Evolutionary conservation across 2,113 vertebrate genomes (phyloP).

Genomic region (Crotalus viridis): DNA sequence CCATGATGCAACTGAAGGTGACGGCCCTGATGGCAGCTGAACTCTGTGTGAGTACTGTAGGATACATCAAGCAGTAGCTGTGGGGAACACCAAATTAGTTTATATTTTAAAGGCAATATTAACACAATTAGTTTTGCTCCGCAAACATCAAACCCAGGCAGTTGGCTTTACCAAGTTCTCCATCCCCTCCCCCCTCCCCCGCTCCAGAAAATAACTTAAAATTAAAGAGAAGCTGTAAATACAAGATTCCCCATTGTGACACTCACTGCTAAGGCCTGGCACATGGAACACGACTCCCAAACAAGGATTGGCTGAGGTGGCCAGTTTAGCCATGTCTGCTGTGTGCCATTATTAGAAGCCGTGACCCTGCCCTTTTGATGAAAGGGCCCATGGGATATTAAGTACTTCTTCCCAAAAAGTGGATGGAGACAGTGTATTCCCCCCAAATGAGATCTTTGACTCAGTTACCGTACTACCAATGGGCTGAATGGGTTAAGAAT

Average conservation of each 20-base stretch:
- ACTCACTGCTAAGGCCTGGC: not conserved
- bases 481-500: not conserved
- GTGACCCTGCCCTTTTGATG: not conserved
- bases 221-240: not conserved
- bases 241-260: not conserved
- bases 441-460: not conserved
- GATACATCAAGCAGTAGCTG: not conserved
- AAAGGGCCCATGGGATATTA: not conserved
- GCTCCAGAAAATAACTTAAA: not conserved
- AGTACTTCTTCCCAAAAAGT: not conserved
- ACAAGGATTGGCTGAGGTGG: not conserved
- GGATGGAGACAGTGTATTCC: not conserved
- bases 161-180: not conserved
- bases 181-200: not conserved
- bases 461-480: not conserved
- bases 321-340: not conserved
- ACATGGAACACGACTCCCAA: not conserved
- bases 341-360: not conserved
- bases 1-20: slow-evolving; percentile 89
- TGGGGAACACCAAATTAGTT: not conserved
- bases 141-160: not conserved
- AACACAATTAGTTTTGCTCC: not conserved
- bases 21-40: slow-evolving; percentile 81
- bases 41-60: slow-evolving; percentile 79
- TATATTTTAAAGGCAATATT: not conserved